Evolutionary conservation across 2,888 invertebrate species (phyloP).

Genomic region (Sthenelais limicola): DNA sequence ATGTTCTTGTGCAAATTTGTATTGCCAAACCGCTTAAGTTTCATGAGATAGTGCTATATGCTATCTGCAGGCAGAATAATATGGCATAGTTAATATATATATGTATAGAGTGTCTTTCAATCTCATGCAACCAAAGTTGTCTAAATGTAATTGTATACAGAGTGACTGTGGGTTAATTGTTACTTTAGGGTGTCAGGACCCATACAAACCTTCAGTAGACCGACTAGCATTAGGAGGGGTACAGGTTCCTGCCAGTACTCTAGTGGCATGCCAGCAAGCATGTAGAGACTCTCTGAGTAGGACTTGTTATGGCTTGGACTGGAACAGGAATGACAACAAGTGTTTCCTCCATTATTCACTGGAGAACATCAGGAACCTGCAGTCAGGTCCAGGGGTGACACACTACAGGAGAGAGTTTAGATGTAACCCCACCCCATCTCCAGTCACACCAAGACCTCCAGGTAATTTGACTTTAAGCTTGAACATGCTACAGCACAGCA

Average conservation of each 20-base stretch:
- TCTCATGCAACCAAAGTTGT: too few relatives aligned
- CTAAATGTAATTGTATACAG: too few relatives aligned
- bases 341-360: constrained; percentile 6
- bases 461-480: not conserved
- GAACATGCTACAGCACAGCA: too few relatives aligned
- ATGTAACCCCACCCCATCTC: not conserved
- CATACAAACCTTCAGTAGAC: not conserved
- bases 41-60: too few relatives aligned
- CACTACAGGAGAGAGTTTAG: not conserved
- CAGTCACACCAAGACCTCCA: not conserved
- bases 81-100: too few relatives aligned
- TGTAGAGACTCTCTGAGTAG: not conserved
- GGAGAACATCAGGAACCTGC: not conserved
- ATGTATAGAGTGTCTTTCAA: too few relatives aligned
- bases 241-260: not conserved
- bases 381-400: not conserved
- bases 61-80: too few relatives aligned
- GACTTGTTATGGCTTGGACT: constrained; percentile 25
- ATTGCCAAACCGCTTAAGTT: too few relatives aligned
- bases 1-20: too few relatives aligned
- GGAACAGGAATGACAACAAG: constrained; percentile 2
- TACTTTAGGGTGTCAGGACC: not conserved
- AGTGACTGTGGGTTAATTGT: not conserved
- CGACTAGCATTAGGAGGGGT: not conserved
- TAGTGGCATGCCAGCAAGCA: not conserved